Conservation (phyloP, 2,888 invertebrate species). For the Willowsia nigromaculata region DNA sequence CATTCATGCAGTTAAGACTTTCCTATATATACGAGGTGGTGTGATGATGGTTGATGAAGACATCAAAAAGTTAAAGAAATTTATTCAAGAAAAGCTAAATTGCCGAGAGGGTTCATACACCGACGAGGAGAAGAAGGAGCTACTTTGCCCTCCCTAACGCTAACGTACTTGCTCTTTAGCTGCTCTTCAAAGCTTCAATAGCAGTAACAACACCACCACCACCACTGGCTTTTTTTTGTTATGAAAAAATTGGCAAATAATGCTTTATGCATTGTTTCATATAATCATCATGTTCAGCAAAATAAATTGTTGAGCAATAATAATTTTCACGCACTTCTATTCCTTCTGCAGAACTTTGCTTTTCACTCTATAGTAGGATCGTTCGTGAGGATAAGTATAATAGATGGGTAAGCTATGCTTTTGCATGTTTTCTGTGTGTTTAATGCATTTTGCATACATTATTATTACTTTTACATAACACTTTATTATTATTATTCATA, state of each 20-base stretch:
- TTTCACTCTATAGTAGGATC: slow-evolving; percentile 12
- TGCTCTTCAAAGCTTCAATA: background rate
- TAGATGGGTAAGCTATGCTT: background rate
- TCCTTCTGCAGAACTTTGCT: background rate
- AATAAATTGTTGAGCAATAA: slow-evolving; percentile 64
- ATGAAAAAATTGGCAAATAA: slow-evolving; percentile 50
- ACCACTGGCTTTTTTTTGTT: slow-evolving; percentile 20
- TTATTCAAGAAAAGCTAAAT: slow-evolving; percentile 61
- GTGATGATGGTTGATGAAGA: slow-evolving; percentile 55
- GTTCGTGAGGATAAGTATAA: background rate
- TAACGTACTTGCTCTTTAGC: slow-evolving; percentile 17
- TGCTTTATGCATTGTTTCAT: slow-evolving; percentile 58
- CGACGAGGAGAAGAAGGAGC: slow-evolving; percentile 6
- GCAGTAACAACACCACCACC: background rate
- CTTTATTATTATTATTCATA: background rate
- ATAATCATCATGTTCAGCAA: slow-evolving; percentile 50
- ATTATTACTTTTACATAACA: slow-evolving; percentile 23
- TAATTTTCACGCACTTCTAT: slow-evolving; percentile 66
- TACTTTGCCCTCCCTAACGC: slow-evolving; percentile 6
- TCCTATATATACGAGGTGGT: background rate
- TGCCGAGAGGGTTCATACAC: slow-evolving; percentile 61
- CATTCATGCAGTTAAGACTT: background rate
- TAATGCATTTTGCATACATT: slow-evolving; percentile 49
- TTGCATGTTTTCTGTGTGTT: slow-evolving; percentile 26
- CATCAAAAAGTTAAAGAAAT: slow-evolving; percentile 64